These are phyloP conservation scores for Oncopeltus fasciatus DNA, from an alignment of 1,140 invertebrate species.

Conservation along the genomic window DNA sequence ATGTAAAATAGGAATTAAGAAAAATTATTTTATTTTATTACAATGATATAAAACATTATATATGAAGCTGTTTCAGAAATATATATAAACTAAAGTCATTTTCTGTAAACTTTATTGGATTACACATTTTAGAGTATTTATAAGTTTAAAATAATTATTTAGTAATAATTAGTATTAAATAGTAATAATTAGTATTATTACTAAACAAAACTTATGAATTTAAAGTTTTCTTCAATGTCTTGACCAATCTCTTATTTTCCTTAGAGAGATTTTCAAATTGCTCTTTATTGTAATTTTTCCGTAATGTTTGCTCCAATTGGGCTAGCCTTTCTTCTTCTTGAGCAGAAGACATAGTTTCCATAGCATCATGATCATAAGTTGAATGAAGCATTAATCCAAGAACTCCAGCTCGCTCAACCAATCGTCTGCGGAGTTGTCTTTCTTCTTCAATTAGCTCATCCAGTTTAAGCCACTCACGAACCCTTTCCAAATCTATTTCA, in stretches of 20 bases:
- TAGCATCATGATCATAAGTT: conserved; percentile 83
- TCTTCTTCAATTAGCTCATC: conserved; percentile 94
- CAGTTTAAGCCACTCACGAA: conserved; percentile 71
- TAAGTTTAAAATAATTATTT: too few relatives aligned
- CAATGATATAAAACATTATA: too few relatives aligned
- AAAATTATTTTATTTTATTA: too few relatives aligned
- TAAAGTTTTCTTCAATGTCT: not conserved
- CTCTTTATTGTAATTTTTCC: conserved; percentile 13
- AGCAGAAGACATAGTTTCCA: conserved; percentile 45
- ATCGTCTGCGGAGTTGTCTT: conserved; percentile 66
- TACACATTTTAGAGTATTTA: too few relatives aligned
- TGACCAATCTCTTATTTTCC: not conserved
- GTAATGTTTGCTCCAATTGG: conserved; percentile 21
- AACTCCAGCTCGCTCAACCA: conserved; percentile 72
- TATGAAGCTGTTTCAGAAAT: too few relatives aligned
- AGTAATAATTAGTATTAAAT: too few relatives aligned
- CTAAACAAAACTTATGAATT: too few relatives aligned
- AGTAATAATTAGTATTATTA: too few relatives aligned
- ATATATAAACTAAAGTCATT: too few relatives aligned
- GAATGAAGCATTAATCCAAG: conserved; percentile 86
- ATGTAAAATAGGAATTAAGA: too few relatives aligned
- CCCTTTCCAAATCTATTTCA: conserved; percentile 56
- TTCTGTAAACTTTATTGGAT: too few relatives aligned
- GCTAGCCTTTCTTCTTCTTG: conserved; percentile 29
- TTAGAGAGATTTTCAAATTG: conserved; percentile 16